A percentile compares a stretch with the other conserved stretches of the same genome.
These are phyloP conservation scores for Ciconia stormi DNA, from an alignment of 2,113 vertebrate genomes.

Conservation along the genomic window DNA sequence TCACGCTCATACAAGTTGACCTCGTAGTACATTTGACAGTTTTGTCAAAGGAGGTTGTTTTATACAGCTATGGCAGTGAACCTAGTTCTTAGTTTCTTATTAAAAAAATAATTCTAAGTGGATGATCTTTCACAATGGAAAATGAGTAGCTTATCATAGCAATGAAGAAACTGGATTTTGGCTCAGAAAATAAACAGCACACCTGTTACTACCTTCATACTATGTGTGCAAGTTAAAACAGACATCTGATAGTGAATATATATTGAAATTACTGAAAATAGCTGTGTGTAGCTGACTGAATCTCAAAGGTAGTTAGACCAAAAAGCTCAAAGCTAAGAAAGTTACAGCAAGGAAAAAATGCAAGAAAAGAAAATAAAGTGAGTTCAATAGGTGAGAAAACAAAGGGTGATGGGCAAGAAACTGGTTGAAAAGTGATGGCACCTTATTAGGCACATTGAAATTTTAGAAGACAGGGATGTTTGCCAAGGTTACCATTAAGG, in stretches of 20 bases:
- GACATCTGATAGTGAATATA: not conserved
- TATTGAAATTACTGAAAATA: conserved; percentile 39
- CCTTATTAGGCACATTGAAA: not conserved
- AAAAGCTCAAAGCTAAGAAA: not conserved
- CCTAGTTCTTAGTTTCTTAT: not conserved
- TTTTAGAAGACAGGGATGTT: not conserved
- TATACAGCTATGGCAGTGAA: not conserved
- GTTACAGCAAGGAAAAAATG: not conserved
- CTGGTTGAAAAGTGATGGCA: not conserved
- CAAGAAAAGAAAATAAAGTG: not conserved
- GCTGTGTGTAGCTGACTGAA: not conserved
- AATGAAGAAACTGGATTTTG: not conserved
- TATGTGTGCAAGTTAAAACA: not conserved
- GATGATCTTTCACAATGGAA: not conserved
- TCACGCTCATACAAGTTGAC: not conserved
- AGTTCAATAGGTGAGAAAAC: not conserved
- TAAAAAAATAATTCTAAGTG: conserved; percentile 12
- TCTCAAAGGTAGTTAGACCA: not conserved
- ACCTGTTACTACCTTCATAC: not conserved
- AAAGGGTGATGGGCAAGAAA: not conserved
- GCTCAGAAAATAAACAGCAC: not conserved
- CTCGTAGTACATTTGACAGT: not conserved
- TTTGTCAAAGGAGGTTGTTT: not conserved
- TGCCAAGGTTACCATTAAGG: not conserved
- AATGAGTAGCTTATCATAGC: not conserved